Conservation (phyloP, 2,888 invertebrate species). For the Erpobdella octoculata region DNA sequence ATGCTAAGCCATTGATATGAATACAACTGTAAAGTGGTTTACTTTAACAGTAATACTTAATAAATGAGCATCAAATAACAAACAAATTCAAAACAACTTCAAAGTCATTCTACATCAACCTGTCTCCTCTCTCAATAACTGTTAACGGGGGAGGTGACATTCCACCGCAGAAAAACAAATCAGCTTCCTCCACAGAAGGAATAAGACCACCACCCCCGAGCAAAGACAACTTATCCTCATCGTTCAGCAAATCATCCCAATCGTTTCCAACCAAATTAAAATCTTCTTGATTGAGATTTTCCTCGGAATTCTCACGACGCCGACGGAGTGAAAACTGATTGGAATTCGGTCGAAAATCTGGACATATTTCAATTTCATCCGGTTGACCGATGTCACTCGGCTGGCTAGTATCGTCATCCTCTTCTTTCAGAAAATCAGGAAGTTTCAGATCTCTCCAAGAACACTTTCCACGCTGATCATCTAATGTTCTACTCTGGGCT, state of each 20-base stretch:
- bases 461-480: constrained; percentile 3
- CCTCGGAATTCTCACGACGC: background rate
- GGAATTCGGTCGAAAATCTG: background rate
- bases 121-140: constrained; percentile 7
- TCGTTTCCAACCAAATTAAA: background rate
- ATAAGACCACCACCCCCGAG: background rate
- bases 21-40: too few relatives aligned
- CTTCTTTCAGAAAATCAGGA: constrained; percentile 12
- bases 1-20: too few relatives aligned
- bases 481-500: background rate
- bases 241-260: constrained; percentile 10
- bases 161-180: constrained; percentile 18
- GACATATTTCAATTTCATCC: background rate
- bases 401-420: background rate
- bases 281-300: background rate
- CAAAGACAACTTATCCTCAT: background rate
- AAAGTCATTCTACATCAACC: too few relatives aligned
- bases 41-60: too few relatives aligned
- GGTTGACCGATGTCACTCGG: background rate
- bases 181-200: constrained; percentile 9
- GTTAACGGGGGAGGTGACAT: constrained; percentile 9
- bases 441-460: constrained; percentile 4
- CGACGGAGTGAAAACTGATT: background rate
- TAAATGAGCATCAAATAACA: too few relatives aligned
- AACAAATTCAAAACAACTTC: too few relatives aligned